Evolutionary conservation across 2,888 invertebrate genomes (phyloP), one percentile per base, ranked within the genome.

Genomic region (Metalampra italica): DNA sequence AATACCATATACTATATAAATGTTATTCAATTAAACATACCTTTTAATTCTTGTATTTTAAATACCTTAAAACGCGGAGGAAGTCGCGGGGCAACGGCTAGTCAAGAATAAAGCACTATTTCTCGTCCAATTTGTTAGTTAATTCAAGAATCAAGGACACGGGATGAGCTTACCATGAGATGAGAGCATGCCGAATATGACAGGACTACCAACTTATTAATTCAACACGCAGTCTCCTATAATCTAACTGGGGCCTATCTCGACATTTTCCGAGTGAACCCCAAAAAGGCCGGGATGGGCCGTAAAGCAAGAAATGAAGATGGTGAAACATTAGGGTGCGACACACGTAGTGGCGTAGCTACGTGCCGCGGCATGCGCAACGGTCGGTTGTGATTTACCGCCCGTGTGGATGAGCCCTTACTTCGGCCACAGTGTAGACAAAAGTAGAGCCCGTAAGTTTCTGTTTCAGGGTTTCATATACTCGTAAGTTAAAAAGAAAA

Each of bases 291-390:
- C 12, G 8, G 11, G 8, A 32, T 32, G n/a, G 14, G 56, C 59
- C 60, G 57, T 63, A 62, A 67, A 70, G 52, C 52, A 43, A 53
- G 54, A 53, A 58, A 62, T 59, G 55, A 59, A 61, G 62, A 62
- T 61, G 61, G 50, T 50, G 0, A 47, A 34, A 56, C 53, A 57
- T 77, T 72, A 66, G 66, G 57, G 56, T 74, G 67, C 78, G 52
- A 47, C 66, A 65, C 78, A 78, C 78, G 78, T 75, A 50, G 55
- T 65, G 62, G 64, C 75, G 72, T 77, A 79, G 73, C 71, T 75
- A 62, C 54, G 54, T 53, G 47, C 59, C 57, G 56, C 56, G 64
- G 66, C 71, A 75, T 78, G 76, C 77, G 78, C 70, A 60, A 57
- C 62, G 60, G 56, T 53, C 63, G 57, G 70, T 71, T 59, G 66